Conservation (phyloP, 2,888 invertebrate genomes). For the Lochmaea capreae region DNA sequence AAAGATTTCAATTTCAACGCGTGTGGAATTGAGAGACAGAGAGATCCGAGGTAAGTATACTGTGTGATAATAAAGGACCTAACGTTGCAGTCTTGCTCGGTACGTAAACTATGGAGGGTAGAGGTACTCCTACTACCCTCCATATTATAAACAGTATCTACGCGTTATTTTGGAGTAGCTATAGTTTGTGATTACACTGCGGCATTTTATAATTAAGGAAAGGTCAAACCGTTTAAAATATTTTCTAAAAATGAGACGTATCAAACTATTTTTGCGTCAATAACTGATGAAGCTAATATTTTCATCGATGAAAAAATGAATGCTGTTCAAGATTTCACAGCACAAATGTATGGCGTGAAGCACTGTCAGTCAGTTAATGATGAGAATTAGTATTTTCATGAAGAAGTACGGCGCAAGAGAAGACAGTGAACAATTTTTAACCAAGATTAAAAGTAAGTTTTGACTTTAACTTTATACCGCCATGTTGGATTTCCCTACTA, state of each 20-base stretch:
- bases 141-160: no score
- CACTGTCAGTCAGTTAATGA: no score
- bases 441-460: slow-evolving; percentile 29
- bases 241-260: slow-evolving; percentile 52
- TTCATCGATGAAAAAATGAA: no score
- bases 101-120: no score
- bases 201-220: slow-evolving; percentile 54
- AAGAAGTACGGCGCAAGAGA: no score
- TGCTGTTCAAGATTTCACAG: no score
- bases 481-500: slow-evolving; percentile 32
- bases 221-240: slow-evolving; percentile 52
- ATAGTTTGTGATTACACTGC: slow-evolving; percentile 54
- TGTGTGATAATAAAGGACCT: background rate
- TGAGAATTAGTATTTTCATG: no score
- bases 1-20: slow-evolving; percentile 1
- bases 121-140: no score
- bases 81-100: no score
- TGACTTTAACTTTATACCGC: slow-evolving; percentile 36
- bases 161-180: no score
- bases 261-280: slow-evolving; percentile 55
- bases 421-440: no score
- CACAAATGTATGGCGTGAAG: no score
- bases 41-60: background rate
- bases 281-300: slow-evolving; percentile 17
- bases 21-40: background rate